Conservation (phyloP, 2,888 invertebrate genomes). For the Drosophila affinis region DNA sequence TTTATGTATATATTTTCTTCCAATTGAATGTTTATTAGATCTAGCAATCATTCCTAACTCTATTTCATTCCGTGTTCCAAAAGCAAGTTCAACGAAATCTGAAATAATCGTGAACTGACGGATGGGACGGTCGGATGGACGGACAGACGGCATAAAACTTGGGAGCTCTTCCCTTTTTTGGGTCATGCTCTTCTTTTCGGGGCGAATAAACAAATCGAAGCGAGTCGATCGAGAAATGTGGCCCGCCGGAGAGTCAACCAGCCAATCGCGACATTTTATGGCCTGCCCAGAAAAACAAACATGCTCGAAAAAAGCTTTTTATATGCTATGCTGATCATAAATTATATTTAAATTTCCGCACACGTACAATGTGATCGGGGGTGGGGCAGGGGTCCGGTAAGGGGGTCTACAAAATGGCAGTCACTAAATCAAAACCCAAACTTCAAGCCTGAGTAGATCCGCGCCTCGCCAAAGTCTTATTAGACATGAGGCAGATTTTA, state of each 20-base stretch:
- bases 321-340: constrained; percentile 66
- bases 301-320: constrained; percentile 34
- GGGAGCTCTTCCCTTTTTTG: constrained; percentile 40
- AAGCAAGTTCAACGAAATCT: constrained; percentile 12
- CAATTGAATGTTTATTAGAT: not conserved
- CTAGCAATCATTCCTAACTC: not conserved
- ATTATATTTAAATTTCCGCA: constrained; percentile 76
- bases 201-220: constrained; percentile 41
- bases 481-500: constrained; percentile 69
- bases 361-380: constrained; percentile 72
- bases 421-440: constrained; percentile 70
- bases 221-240: constrained; percentile 16
- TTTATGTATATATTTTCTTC: not conserved
- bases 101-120: constrained; percentile 10
- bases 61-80: not conserved
- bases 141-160: not conserved
- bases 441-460: constrained; percentile 52
- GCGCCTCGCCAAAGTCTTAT: constrained; percentile 62
- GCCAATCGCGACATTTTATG: constrained; percentile 77
- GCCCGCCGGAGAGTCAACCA: constrained; percentile 54
- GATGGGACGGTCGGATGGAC: not conserved
- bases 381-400: constrained; percentile 50
- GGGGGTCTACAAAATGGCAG: constrained; percentile 68
- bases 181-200: constrained; percentile 63
- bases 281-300: constrained; percentile 34